Conservation (phyloP, 2,888 invertebrate species). For the Hirtodrosophila confusa region DNA sequence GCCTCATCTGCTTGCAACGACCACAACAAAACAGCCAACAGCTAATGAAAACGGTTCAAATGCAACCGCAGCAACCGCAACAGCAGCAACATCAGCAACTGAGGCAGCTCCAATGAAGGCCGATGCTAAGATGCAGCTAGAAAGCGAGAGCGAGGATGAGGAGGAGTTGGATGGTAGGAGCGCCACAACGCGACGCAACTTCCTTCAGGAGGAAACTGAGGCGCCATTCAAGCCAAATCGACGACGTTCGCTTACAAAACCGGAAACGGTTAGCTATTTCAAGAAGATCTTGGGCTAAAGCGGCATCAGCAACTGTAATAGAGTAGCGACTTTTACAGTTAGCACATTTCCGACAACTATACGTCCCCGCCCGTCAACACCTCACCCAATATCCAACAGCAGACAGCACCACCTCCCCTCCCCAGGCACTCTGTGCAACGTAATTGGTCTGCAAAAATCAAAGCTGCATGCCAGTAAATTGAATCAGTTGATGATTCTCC, state of each 20-base stretch:
- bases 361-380: not conserved
- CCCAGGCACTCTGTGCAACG: constrained; percentile 6
- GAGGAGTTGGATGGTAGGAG: constrained; percentile 35
- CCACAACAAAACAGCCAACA: constrained; percentile 40
- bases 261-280: constrained; percentile 84
- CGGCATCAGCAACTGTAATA: constrained; percentile 32
- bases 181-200: constrained; percentile 79
- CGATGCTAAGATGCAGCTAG: constrained; percentile 67
- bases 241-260: constrained; percentile 83
- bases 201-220: constrained; percentile 83
- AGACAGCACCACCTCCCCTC: not conserved
- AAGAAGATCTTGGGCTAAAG: constrained; percentile 84
- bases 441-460: constrained; percentile 65
- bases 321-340: constrained; percentile 50
- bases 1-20: constrained; percentile 14
- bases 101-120: constrained; percentile 22
- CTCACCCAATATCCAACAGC: not conserved
- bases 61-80: constrained; percentile 35
- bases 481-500: constrained; percentile 51
- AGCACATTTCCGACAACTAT: constrained; percentile 56
- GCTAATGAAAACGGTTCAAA: constrained; percentile 56
- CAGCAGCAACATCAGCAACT: constrained; percentile 28
- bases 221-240: constrained; percentile 84
- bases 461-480: constrained; percentile 58
- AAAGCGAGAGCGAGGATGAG: constrained; percentile 16